phyloP scores from a whole-genome alignment of 2,113 vertebrate genomes.

The Colinus virginianus region DNA sequence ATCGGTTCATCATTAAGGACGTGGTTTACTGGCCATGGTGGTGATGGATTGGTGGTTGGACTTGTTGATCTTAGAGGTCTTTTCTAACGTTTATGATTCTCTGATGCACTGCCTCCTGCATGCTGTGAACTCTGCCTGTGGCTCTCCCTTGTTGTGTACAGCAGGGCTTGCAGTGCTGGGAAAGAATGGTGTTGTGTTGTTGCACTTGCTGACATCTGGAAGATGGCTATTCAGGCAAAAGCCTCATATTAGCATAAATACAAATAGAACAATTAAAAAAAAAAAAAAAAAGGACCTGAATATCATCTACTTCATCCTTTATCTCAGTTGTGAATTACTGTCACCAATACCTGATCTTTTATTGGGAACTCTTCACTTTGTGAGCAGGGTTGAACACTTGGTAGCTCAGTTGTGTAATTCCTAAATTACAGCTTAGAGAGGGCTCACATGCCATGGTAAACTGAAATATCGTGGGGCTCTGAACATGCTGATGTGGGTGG shows the following conservation, averaged over 20 bases:
- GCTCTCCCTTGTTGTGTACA: background rate
- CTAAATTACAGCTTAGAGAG: background rate
- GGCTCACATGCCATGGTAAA: background rate
- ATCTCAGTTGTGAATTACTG: background rate
- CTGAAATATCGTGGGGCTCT: background rate
- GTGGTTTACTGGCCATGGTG: too few relatives aligned
- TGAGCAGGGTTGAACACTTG: background rate
- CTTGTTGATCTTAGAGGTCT: too few relatives aligned
- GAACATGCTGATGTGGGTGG: background rate
- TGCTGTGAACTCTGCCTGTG: background rate
- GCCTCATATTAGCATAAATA: background rate
- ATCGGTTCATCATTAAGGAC: background rate
- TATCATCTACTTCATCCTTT: background rate
- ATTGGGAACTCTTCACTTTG: background rate
- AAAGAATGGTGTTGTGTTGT: background rate
- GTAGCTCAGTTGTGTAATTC: slow-evolving; percentile 8
- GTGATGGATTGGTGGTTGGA: background rate
- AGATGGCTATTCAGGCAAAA: background rate
- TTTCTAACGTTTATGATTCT: too few relatives aligned
- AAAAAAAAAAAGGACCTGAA: background rate
- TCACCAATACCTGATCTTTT: background rate
- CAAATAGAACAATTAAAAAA: background rate
- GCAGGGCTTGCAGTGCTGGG: background rate
- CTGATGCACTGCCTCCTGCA: background rate
- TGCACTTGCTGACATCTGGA: background rate